A percentile compares a stretch with the other conserved stretches of the same genome.
Evolutionary conservation across 1,140 invertebrate species (phyloP).

Genomic region (Leptinotarsa undecemlineata): DNA sequence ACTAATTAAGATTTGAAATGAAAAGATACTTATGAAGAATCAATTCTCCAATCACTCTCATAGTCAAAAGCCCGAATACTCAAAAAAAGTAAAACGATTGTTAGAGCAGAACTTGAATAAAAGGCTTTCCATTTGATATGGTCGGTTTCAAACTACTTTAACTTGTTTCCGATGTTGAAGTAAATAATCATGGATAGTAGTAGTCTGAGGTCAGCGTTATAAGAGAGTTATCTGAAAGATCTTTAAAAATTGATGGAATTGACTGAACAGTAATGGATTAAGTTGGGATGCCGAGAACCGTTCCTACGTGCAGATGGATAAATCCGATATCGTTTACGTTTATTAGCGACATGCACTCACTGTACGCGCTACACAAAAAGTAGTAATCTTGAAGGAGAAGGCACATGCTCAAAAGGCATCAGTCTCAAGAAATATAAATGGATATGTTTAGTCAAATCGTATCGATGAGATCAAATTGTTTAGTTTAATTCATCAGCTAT

Average conservation of each 20-base stretch:
- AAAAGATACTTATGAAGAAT: no score
- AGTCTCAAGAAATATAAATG: neutral
- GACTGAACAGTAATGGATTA: constrained; percentile 33
- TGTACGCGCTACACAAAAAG: constrained; percentile 20
- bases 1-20: no score
- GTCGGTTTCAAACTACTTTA: no score
- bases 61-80: no score
- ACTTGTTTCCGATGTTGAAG: neutral
- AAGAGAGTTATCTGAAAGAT: constrained; percentile 24
- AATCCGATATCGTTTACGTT: constrained; percentile 32
- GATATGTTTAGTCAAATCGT: no score
- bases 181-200: constrained; percentile 12
- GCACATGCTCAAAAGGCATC: neutral
- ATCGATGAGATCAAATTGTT: no score
- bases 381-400: neutral
- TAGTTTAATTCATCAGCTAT: no score
- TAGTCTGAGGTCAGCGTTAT: constrained; percentile 15
- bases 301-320: constrained; percentile 33
- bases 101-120: no score
- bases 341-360: constrained; percentile 29
- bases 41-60: no score
- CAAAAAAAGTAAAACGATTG: no score
- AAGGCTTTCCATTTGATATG: no score
- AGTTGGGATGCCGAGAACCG: constrained; percentile 2
- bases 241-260: constrained; percentile 33